phyloP scores from a whole-genome alignment of 2,797 vertebrate species.

The Cuculus canorus region DNA sequence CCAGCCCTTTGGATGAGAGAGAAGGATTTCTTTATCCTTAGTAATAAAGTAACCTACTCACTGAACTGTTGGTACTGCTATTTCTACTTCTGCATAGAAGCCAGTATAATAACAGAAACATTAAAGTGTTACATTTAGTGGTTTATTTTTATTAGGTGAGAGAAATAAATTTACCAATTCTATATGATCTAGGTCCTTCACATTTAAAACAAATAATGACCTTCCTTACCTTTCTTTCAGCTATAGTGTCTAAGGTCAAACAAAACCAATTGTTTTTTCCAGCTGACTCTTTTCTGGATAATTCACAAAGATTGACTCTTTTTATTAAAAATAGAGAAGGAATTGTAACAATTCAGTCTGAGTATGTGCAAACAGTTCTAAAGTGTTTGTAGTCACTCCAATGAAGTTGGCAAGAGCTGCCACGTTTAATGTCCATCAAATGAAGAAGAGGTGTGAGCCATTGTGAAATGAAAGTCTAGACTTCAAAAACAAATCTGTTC shows the following conservation, averaged over 20 bases:
- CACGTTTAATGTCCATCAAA: slow-evolving; percentile 17
- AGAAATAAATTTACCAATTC: not conserved
- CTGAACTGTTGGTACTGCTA: not conserved
- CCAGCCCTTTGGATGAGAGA: not conserved
- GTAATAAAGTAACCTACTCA: not conserved
- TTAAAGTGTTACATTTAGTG: not conserved
- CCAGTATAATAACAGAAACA: not conserved
- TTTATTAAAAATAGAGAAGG: not conserved
- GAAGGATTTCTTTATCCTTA: not conserved
- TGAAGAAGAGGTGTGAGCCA: slow-evolving; percentile 43
- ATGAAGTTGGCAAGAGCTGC: not conserved
- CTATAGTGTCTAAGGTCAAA: not conserved
- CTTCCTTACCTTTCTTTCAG: not conserved
- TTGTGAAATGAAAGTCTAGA: slow-evolving; percentile 16
- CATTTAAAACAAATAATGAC: not conserved
- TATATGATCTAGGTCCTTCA: not conserved
- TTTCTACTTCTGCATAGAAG: not conserved
- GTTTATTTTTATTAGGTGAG: not conserved
- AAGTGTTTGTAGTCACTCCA: not conserved
- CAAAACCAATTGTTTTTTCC: not conserved
- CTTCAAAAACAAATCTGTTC: slow-evolving; percentile 22
- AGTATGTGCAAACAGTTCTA: not conserved
- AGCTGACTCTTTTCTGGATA: not conserved
- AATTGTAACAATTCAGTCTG: not conserved
- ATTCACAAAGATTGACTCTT: not conserved